phyloP scores from a whole-genome alignment of 2,888 invertebrate species.

The Pristionchus japonicus region DNA sequence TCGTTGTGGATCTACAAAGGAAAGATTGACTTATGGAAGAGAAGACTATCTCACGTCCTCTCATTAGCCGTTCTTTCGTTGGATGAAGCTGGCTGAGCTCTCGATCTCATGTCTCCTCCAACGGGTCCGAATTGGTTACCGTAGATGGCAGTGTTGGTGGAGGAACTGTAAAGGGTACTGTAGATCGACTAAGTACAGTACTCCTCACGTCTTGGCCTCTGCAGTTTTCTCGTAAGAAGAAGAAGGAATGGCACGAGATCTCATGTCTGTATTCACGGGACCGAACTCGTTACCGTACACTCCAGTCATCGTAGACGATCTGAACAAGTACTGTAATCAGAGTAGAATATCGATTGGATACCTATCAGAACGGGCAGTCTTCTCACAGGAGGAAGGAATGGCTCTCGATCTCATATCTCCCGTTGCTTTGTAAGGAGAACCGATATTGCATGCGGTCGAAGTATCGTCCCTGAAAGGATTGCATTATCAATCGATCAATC shows the following conservation, averaged over 20 bases:
- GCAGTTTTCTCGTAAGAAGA: too few relatives aligned
- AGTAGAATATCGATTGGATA: not conserved
- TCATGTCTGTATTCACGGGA: not conserved
- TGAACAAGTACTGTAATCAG: not conserved
- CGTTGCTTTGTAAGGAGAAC: constrained; percentile 18
- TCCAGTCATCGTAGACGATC: not conserved
- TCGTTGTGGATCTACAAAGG: not conserved
- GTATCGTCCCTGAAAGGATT: not conserved
- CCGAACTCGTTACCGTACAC: not conserved
- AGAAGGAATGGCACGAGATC: too few relatives aligned
- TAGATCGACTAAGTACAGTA: not conserved
- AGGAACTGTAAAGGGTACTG: not conserved
- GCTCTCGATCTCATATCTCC: too few relatives aligned
- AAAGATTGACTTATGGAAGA: not conserved
- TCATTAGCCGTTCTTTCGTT: not conserved
- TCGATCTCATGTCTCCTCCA: too few relatives aligned
- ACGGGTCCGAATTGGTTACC: too few relatives aligned
- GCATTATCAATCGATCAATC: not conserved
- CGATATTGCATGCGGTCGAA: not conserved
- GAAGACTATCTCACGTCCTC: not conserved
- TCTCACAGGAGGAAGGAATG: not conserved
- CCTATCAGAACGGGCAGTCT: not conserved
- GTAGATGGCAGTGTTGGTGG: too few relatives aligned
- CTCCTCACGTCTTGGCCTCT: not conserved
- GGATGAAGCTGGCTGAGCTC: not conserved